These are phyloP conservation scores for Arremon aurantiirostris DNA, from an alignment of 2,797 vertebrate genomes.

Conservation along the genomic window DNA sequence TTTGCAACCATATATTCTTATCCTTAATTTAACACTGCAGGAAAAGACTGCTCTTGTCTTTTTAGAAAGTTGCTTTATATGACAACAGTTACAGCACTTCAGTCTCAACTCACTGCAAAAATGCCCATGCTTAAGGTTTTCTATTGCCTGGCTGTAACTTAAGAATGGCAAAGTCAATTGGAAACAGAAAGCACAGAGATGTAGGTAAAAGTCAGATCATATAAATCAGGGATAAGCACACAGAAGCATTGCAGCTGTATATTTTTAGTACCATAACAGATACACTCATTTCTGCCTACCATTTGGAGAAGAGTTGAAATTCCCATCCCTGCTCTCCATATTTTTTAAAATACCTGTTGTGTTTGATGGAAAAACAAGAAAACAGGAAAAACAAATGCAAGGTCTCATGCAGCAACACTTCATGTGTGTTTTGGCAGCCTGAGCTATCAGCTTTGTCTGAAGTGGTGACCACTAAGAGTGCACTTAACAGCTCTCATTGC, in stretches of 20 bases:
- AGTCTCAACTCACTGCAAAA: neutral
- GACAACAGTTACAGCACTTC: neutral
- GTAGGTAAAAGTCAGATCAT: neutral
- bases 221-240: neutral
- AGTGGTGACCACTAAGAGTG: neutral
- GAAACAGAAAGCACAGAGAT: slow-evolving; percentile 10
- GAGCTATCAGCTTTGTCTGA: neutral
- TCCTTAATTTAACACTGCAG: neutral
- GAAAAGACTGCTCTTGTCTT: neutral
- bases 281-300: neutral
- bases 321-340: neutral
- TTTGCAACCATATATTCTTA: neutral
- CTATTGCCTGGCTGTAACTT: neutral
- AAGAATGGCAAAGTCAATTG: neutral
- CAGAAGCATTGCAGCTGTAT: neutral
- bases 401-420: neutral
- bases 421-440: neutral
- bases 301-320: neutral
- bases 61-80: neutral
- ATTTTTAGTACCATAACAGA: neutral
- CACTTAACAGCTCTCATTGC: neutral
- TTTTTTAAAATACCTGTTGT: neutral
- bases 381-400: neutral
- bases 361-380: neutral
- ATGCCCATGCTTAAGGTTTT: neutral